These are phyloP conservation scores for Syrrhaptes paradoxus DNA, from an alignment of 2,113 vertebrate genomes.

Conservation along the genomic window DNA sequence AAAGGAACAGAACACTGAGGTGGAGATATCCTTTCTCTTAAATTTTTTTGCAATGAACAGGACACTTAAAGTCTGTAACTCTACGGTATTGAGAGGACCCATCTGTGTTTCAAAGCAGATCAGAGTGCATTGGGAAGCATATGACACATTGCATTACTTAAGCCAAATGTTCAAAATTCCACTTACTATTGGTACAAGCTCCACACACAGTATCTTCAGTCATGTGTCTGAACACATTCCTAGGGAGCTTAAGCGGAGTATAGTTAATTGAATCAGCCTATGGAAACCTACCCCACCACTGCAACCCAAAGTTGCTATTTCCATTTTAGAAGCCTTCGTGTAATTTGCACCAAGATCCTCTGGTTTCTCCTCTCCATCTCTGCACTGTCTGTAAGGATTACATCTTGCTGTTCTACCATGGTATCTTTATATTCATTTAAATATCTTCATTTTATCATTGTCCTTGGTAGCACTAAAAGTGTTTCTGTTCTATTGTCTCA, in stretches of 20 bases:
- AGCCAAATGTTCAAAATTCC: constrained; percentile 39
- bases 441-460: not conserved
- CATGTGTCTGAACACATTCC: not conserved
- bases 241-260: not conserved
- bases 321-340: not conserved
- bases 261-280: not conserved
- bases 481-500: not conserved
- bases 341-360: not conserved
- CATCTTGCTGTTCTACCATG: not conserved
- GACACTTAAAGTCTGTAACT: not conserved
- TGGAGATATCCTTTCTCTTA: not conserved
- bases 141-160: not conserved
- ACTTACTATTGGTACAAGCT: not conserved
- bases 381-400: not conserved
- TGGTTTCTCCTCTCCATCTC: not conserved
- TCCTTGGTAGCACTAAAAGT: not conserved
- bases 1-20: not conserved
- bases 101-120: constrained; percentile 15
- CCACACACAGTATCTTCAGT: not conserved
- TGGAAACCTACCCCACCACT: not conserved
- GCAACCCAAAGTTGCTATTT: not conserved
- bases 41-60: not conserved
- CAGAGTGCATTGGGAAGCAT: not conserved
- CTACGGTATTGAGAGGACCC: not conserved
- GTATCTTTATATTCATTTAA: not conserved